Evolutionary conservation across 1,140 invertebrate genomes (phyloP).

Genomic region (Rhagoletis zephyria): DNA sequence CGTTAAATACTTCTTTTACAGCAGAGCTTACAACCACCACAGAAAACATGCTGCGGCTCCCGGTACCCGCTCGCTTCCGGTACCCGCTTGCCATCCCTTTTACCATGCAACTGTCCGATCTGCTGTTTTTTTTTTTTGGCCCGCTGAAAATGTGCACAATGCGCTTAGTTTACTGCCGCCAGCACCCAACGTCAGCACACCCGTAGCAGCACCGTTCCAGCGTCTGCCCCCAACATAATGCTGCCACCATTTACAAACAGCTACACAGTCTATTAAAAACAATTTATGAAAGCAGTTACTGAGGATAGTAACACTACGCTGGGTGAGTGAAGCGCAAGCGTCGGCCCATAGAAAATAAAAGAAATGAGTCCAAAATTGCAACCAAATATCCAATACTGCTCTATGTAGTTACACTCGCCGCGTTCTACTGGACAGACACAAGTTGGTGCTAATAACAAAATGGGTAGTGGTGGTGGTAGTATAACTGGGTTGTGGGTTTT

Average conservation of each 20-base stretch:
- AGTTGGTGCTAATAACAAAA: not conserved
- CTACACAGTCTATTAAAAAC: conserved; percentile 20
- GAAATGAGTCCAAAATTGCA: not conserved
- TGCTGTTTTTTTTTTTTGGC: not conserved
- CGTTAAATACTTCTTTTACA: not conserved
- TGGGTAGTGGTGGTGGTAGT: not conserved
- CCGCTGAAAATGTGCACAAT: conserved; percentile 24
- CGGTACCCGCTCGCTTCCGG: not conserved
- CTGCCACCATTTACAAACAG: not conserved
- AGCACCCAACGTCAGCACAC: not conserved
- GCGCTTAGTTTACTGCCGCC: not conserved
- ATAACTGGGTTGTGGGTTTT: not conserved
- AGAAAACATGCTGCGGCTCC: not conserved
- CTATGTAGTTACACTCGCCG: not conserved
- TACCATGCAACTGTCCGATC: too few species aligned
- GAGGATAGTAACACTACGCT: not conserved
- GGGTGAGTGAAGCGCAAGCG: not conserved
- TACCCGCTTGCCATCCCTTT: not conserved
- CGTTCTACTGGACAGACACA: too few species aligned
- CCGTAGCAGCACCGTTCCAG: not conserved
- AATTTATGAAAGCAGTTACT: conserved; percentile 37
- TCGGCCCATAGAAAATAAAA: not conserved
- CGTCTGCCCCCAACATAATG: not conserved
- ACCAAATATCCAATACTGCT: not conserved
- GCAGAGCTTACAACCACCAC: not conserved